phyloP scores from a whole-genome alignment of 2,888 invertebrate species.

The Nephrotoma appendiculata region DNA sequence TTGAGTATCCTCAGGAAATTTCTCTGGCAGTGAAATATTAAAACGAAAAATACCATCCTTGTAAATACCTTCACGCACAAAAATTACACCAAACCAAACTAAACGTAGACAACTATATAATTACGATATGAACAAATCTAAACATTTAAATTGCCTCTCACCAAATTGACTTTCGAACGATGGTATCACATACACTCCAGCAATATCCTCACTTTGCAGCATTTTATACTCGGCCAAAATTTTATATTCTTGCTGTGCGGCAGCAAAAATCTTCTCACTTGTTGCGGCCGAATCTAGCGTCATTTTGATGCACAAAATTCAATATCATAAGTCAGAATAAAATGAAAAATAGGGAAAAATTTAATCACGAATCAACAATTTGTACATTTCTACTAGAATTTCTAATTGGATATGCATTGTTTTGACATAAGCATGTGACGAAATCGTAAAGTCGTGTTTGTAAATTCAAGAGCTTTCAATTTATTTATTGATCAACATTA shows the following conservation, averaged over 20 bases:
- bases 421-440: background rate
- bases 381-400: background rate
- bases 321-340: background rate
- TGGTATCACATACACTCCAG: constrained; percentile 86
- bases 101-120: constrained; percentile 24
- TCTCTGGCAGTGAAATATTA: constrained; percentile 67
- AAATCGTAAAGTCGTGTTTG: background rate
- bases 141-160: constrained; percentile 33
- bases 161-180: constrained; percentile 68
- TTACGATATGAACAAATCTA: background rate
- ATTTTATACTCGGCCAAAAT: constrained; percentile 85
- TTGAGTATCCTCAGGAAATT: constrained; percentile 72
- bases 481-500: background rate
- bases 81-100: constrained; percentile 83
- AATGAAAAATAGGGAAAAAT: background rate
- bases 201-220: constrained; percentile 68
- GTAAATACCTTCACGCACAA: constrained; percentile 76
- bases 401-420: background rate
- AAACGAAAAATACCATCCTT: constrained; percentile 86
- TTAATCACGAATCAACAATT: background rate
- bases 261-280: constrained; percentile 49
- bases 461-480: background rate
- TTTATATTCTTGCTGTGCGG: constrained; percentile 76
- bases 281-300: constrained; percentile 22
- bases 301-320: constrained; percentile 21